Evolutionary conservation across 1,140 invertebrate species (phyloP).

Genomic region (Bathynomus jamesi): DNA sequence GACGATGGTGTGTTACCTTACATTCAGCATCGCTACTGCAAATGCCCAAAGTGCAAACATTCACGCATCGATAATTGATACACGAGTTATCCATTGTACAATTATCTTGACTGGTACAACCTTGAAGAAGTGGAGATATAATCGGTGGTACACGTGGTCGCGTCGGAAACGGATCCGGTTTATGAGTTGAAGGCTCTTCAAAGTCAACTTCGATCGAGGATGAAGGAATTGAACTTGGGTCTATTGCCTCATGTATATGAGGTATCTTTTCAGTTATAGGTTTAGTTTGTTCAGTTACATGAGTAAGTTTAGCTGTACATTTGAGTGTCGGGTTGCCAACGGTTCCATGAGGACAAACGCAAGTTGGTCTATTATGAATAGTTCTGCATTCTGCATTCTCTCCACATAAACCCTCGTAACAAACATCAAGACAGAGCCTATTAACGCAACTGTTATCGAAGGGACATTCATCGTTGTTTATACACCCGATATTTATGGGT

Average conservation of each 20-base stretch:
- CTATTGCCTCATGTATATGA: background rate
- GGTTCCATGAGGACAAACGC: conserved; percentile 40
- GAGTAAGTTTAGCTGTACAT: conserved; percentile 6
- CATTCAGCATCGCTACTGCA: conserved; percentile 45
- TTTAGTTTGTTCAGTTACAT: background rate
- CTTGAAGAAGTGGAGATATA: conserved; percentile 11
- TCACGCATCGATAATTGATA: conserved; percentile 38
- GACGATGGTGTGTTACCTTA: conserved; percentile 39
- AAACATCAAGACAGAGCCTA: conserved; percentile 34
- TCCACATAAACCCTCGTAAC: conserved; percentile 8
- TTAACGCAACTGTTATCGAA: conserved; percentile 41
- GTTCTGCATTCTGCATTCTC: conserved; percentile 39
- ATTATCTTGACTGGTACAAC: conserved; percentile 38
- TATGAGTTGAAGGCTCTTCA: background rate
- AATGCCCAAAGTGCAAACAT: conserved; percentile 50
- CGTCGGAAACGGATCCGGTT: background rate
- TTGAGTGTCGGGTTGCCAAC: conserved; percentile 37
- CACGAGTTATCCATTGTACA: conserved; percentile 42
- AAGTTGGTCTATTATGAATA: conserved; percentile 32
- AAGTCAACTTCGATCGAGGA: background rate
- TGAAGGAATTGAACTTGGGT: background rate
- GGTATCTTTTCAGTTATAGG: background rate
- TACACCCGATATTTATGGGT: conserved; percentile 38
- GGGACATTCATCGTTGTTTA: conserved; percentile 39
- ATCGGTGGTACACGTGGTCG: conserved; percentile 15